Evolutionary conservation across 2,888 invertebrate genomes (phyloP), one percentile per base, ranked within the genome.

Genomic region (Emesis russula): DNA sequence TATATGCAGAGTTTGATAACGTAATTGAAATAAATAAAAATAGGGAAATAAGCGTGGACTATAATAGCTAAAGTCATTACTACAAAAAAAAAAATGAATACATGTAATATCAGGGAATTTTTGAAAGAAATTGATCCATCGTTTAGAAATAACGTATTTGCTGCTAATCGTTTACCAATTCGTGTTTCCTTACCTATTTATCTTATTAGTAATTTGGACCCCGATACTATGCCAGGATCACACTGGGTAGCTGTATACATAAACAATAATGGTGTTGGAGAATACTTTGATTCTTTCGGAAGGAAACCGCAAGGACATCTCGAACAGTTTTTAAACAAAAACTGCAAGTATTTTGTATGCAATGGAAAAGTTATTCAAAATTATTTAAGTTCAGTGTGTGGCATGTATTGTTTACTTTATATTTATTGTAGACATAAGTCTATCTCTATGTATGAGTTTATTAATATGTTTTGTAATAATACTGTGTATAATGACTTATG

Each of bases 201-300:
- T 41, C 33, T 78, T 63, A 63, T 73, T 71, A 78, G 89, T 86
- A 92, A 93, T 86, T 84, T 93, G 53, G 92, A 92, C 68, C 76
- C 90, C 5, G 91, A 93, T 87, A 68, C 88, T 44, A 84, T 90
- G 33, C 92, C 93, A 44, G 92, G 91, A 9, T 93, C 93, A 44
- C 93, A 92, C 44, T 94, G 93, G 94, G 70, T 94, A 80, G 94
- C 92, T 71, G 85, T 82, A 88, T 88, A 83, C 68, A 90, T 82
- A 63, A 66, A 79, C 53, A 70, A 71, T 18, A 80, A 91, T 48
- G 83, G 86, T 66, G 44, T 91, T 58, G 91, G 90, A 11, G 80
- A 92, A 88, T 94, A 92, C 77, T 93, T 92, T 88, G 92, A 94
- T 85, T 88, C 89, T 13, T 92, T 63, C 85, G 91, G 88, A 9